Evolutionary conservation across 2,797 vertebrate species (phyloP).

Genomic region (Scarus forsteni): DNA sequence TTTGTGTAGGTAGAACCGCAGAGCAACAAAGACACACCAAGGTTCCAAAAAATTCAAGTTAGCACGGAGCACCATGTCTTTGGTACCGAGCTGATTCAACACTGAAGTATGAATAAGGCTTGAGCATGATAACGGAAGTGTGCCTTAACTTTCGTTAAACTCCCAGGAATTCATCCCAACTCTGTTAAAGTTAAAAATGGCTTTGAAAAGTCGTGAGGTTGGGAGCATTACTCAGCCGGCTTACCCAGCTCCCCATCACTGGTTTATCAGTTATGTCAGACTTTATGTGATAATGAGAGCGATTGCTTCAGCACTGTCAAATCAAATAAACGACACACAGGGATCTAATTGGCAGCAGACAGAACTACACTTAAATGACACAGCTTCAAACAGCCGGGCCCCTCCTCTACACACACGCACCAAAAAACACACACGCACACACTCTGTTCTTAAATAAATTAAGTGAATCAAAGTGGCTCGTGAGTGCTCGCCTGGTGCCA

Average conservation of each 20-base stretch:
- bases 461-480: constrained; percentile 80
- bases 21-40: no score
- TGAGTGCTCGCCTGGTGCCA: constrained; percentile 80
- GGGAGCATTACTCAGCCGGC: no score
- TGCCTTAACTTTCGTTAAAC: no score
- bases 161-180: no score
- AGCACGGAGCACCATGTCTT: no score
- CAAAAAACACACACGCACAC: constrained; percentile 35
- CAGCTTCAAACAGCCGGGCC: constrained; percentile 66
- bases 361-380: constrained; percentile 71
- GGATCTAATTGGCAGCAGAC: constrained; percentile 83
- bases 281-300: constrained; percentile 81
- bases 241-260: constrained; percentile 44
- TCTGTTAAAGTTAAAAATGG: no score
- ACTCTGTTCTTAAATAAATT: constrained; percentile 79
- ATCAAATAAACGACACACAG: constrained; percentile 82
- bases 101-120: no score
- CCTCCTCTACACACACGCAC: constrained; percentile 31
- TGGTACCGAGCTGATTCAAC: no score
- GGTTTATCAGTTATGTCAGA: constrained; percentile 80
- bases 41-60: no score
- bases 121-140: no score
- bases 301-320: constrained; percentile 78
- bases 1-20: no score
- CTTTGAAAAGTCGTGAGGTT: no score